Conservation (phyloP, 2,888 invertebrate genomes). For the Lymantria dispar region DNA sequence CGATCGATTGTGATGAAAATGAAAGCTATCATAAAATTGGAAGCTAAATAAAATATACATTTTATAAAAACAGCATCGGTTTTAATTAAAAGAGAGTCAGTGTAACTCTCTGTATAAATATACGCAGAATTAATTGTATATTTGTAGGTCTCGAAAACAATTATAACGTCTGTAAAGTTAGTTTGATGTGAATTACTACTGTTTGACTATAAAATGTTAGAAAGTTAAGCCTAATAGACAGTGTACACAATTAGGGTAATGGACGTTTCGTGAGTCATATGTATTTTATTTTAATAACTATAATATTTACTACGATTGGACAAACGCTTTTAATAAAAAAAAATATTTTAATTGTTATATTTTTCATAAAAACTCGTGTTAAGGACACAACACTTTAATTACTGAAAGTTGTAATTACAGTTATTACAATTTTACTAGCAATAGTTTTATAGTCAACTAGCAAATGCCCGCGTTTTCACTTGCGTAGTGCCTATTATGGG, state of each 20-base stretch:
- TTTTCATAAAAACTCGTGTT: no score
- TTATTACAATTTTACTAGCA: no score
- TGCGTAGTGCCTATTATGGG: no score
- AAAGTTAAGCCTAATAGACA: conserved; percentile 26
- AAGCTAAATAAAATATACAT: conserved; percentile 7
- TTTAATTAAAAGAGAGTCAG: conserved; percentile 25
- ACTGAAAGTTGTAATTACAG: no score
- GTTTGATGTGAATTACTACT: conserved; percentile 18
- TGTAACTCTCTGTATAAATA: conserved; percentile 2
- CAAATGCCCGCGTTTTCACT: no score
- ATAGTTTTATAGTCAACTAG: no score
- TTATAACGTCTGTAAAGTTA: conserved; percentile 15
- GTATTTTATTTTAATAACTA: conserved; percentile 6
- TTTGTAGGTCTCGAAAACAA: no score
- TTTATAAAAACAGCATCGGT: conserved; percentile 13
- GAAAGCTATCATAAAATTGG: no score
- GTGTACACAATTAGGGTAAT: conserved; percentile 26
- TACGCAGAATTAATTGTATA: no score
- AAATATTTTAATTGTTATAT: no score
- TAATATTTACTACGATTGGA: conserved; percentile 1
- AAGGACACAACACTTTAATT: no score
- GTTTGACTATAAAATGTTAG: conserved; percentile 22
- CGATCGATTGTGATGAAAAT: conserved; percentile 15
- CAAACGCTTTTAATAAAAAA: no score
- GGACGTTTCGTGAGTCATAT: conserved; percentile 9